Evolutionary conservation across 2,888 invertebrate species (phyloP), one percentile per base, ranked within the genome.

Genomic region (Odontocolon sp.): DNA sequence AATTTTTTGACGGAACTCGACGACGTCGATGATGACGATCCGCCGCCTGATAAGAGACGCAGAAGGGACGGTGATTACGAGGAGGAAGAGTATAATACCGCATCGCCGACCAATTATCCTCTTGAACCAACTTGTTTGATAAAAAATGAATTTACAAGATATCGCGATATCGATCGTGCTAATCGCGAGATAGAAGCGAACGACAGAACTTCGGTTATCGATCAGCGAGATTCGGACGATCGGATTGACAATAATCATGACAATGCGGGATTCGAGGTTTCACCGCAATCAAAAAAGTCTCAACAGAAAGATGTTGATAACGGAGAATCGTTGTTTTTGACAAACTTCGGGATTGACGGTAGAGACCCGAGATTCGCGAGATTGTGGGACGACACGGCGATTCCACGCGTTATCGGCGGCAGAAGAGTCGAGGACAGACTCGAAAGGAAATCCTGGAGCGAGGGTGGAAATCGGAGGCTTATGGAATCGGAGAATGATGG

Each of bases 1-100:
- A 81, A 90, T 68, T 90, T 90, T 56, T 83, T 90, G 2, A 54
- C 86, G 0, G 89, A 89, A 26, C 81, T 87, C 52, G 88, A 89
- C 2, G 87, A 88, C 38, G 78, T 80, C 40, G 83, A 81, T 0
- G 83, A 72, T 5, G 69, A 36, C 14, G 57, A 71, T 42, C 64
- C 36, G 3, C 67, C 76, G 14, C 67, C 70, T 4, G 70, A 64
- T 14, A 68, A 64, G 11, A 66, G 75, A 56, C 9, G 69, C 50
- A 33, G 68, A 9, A 50, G 69, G 61, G 16, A 77, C 50, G 45
- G 57, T 2, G 28, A 70, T 26, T 21, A 63, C 66, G 70, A 79
- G 14, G 42, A 52, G 0, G 38, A n/a, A 2, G 9, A 26, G 1
- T 61, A 9, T 9, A 28, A 68, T 2, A n/a, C n/a, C n/a, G 2